Evolutionary conservation across 2,113 vertebrate genomes (phyloP).

Genomic region (Bettongia penicillata): DNA sequence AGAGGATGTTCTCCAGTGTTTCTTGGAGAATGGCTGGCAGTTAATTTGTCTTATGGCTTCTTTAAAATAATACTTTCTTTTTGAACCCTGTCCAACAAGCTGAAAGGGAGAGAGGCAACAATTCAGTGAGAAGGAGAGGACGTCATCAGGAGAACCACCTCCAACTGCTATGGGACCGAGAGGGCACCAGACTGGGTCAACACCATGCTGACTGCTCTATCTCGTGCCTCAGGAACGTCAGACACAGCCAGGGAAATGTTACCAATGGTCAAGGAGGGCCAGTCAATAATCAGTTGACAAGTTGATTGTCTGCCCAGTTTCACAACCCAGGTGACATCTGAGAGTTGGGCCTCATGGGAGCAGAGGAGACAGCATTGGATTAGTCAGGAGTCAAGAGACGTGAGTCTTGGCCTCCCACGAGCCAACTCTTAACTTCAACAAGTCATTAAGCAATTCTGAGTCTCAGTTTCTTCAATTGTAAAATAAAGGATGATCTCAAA

Average conservation of each 20-base stretch:
- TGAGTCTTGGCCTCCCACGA: neutral
- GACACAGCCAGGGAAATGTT: neutral
- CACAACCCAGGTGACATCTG: neutral
- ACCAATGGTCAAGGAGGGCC: neutral
- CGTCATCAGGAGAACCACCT: neutral
- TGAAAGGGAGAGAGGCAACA: neutral
- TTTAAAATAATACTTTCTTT: neutral
- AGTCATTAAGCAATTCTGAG: neutral
- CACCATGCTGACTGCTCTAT: too few relatives aligned
- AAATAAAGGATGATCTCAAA: neutral
- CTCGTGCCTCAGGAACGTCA: neutral
- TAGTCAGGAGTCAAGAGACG: neutral
- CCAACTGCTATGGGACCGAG: rapidly evolving
- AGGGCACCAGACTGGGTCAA: too few relatives aligned
- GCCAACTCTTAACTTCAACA: neutral
- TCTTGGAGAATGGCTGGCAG: neutral
- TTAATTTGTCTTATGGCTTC: neutral
- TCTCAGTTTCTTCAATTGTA: neutral
- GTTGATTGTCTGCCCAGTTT: neutral
- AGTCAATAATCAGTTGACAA: neutral
- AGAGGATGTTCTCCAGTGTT: neutral
- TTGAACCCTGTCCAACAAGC: neutral
- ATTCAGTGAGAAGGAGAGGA: neutral
- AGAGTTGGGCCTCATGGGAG: neutral
- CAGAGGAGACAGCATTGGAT: neutral